phyloP scores from a whole-genome alignment of 2,888 invertebrate species.

The Eudasyphora cyanicolor region DNA sequence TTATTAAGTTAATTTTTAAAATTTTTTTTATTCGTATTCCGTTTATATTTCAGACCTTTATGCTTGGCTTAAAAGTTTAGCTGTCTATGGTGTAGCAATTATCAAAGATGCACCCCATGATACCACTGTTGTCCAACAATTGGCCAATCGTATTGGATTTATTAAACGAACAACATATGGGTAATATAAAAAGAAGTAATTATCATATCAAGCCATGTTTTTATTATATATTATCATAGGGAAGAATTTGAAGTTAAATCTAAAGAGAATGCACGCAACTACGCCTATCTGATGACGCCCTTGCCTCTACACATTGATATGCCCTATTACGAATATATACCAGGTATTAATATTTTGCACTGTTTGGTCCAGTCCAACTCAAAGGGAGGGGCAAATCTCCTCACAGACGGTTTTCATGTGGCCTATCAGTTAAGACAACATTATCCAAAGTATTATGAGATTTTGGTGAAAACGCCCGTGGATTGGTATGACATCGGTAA shows the following conservation, averaged over 20 bases:
- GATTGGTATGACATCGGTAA: conserved; percentile 87
- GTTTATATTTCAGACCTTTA: conserved; percentile 77
- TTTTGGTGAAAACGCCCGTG: conserved; percentile 83
- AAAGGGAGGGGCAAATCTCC: conserved; percentile 84
- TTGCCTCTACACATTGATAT: conserved; percentile 88
- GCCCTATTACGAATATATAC: conserved; percentile 87
- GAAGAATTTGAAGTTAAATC: conserved; percentile 84
- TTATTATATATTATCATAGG: conserved; percentile 72
- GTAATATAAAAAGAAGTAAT: conserved; percentile 72
- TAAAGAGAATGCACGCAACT: conserved; percentile 85
- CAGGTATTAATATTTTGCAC: conserved; percentile 87
- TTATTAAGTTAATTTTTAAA: background rate
- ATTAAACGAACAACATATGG: conserved; percentile 88
- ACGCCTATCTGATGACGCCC: conserved; percentile 85
- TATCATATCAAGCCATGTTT: background rate
- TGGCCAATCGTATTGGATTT: conserved; percentile 85
- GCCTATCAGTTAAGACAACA: conserved; percentile 82
- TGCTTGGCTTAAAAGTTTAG: conserved; percentile 83
- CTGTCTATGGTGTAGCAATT: conserved; percentile 84
- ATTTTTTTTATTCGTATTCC: background rate
- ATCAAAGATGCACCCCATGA: conserved; percentile 83
- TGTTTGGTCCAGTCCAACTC: conserved; percentile 84
- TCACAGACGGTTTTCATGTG: conserved; percentile 85
- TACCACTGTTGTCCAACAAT: conserved; percentile 81
- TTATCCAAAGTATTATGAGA: conserved; percentile 82